Conservation (phyloP, 2,113 vertebrate genomes). For the Coracopsis vasa region DNA sequence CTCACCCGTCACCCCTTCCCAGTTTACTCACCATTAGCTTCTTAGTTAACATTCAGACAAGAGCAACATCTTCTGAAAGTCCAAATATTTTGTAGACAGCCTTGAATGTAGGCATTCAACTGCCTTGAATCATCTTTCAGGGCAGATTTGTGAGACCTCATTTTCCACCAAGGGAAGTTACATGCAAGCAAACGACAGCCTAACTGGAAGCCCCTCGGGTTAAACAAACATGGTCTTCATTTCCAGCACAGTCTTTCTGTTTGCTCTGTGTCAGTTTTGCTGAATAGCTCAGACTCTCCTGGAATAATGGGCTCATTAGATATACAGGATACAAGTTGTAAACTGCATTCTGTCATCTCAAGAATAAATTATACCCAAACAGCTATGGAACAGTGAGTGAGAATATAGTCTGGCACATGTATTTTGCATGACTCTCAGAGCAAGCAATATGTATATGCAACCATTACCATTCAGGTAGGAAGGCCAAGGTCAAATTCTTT, state of each 20-base stretch:
- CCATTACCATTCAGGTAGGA: background rate
- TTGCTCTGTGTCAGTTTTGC: background rate
- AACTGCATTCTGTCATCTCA: slow-evolving; percentile 21
- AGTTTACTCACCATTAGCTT: background rate
- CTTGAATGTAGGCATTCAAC: background rate
- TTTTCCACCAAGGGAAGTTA: slow-evolving; percentile 4
- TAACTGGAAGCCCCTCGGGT: background rate
- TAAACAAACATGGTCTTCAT: background rate
- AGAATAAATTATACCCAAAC: slow-evolving; percentile 5
- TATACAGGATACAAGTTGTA: slow-evolving; percentile 12
- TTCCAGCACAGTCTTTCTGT: background rate
- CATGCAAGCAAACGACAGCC: background rate
- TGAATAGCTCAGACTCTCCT: slow-evolving; percentile 3
- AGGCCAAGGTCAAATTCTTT: background rate
- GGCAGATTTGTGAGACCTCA: background rate
- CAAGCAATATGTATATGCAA: background rate
- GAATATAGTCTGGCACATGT: background rate
- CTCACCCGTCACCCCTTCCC: background rate
- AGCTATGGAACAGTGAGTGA: background rate
- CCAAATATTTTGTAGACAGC: background rate
- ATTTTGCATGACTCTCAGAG: background rate
- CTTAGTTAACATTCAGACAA: background rate
- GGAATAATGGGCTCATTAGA: slow-evolving; percentile 39
- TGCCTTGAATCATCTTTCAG: background rate
- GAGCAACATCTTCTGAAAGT: background rate